phyloP scores from a whole-genome alignment of 2,888 invertebrate species.

The Tupiocoris notatus region DNA sequence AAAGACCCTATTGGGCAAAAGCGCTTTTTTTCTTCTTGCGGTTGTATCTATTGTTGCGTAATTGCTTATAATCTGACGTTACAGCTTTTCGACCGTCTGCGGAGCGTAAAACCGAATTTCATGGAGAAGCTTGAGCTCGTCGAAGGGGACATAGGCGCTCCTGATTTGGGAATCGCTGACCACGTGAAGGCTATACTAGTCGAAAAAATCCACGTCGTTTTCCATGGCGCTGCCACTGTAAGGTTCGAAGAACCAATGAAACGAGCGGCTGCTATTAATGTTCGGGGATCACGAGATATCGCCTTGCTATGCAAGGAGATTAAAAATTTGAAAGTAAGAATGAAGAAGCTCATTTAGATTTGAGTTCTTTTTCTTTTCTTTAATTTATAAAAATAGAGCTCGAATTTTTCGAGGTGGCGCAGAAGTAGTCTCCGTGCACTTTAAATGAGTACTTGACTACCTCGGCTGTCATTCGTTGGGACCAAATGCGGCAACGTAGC shows the following conservation, averaged over 20 bases:
- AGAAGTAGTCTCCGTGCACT: too few species aligned
- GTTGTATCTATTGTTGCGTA: too few species aligned
- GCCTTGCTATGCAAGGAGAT: constrained; percentile 39
- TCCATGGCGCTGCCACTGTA: constrained; percentile 45
- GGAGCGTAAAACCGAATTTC: constrained; percentile 31
- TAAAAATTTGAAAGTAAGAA: constrained; percentile 35
- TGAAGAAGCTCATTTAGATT: too few species aligned
- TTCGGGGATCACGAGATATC: constrained; percentile 35
- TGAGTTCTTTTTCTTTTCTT: not conserved
- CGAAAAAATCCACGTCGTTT: constrained; percentile 39
- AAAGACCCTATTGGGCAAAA: too few species aligned
- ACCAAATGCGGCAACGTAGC: too few species aligned
- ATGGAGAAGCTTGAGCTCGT: constrained; percentile 32
- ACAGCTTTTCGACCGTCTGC: constrained; percentile 41
- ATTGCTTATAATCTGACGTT: too few species aligned
- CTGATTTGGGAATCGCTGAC: constrained; percentile 25
- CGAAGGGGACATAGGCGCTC: constrained; percentile 32
- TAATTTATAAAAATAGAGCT: not conserved
- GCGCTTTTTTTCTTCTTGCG: too few species aligned
- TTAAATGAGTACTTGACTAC: too few species aligned
- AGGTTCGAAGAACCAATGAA: constrained; percentile 42
- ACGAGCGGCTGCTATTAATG: constrained; percentile 39
- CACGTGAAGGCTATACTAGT: not conserved
- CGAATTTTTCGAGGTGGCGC: too few species aligned
- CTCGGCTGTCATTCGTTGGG: too few species aligned